A percentile compares a stretch with the other conserved stretches of the same genome.
Evolutionary conservation across 2,888 invertebrate genomes (phyloP).

Genomic region (Mesorhabditis sp.): DNA sequence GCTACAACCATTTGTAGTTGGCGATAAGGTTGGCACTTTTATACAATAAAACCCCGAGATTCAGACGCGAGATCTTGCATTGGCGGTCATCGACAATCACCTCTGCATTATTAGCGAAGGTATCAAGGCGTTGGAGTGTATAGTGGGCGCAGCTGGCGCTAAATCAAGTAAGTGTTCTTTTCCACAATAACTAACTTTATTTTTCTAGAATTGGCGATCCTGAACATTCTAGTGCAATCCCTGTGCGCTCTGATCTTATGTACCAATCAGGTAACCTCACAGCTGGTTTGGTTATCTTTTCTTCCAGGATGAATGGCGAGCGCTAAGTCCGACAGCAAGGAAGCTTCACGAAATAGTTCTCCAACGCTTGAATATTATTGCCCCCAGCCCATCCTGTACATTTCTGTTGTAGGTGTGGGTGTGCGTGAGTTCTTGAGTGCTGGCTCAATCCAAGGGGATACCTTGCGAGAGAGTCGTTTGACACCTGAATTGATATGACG

Average conservation of each 20-base stretch:
- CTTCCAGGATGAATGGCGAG: slow-evolving; percentile 56
- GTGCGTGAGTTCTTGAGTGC: too few species aligned
- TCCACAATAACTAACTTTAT: slow-evolving; percentile 63
- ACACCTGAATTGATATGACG: too few species aligned
- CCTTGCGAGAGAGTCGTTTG: too few species aligned
- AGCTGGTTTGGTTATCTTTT: slow-evolving; percentile 70
- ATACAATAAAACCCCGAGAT: background rate
- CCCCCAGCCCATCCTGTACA: slow-evolving; percentile 56
- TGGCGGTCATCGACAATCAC: background rate
- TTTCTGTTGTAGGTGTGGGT: too few species aligned
- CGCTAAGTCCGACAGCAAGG: slow-evolving; percentile 61
- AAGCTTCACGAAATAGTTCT: slow-evolving; percentile 77
- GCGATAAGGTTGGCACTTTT: background rate
- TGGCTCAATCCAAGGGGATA: too few species aligned
- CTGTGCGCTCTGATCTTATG: slow-evolving; percentile 61
- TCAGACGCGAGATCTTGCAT: background rate
- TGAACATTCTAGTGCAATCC: slow-evolving; percentile 83
- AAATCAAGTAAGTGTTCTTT: slow-evolving; percentile 8
- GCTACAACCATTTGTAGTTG: slow-evolving; percentile 12
- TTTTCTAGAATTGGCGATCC: slow-evolving; percentile 77
- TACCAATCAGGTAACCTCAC: background rate
- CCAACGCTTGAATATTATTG: slow-evolving; percentile 83
- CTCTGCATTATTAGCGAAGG: background rate
- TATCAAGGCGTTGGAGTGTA: background rate
- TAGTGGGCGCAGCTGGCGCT: background rate